phyloP scores from a whole-genome alignment of 2,888 invertebrate species.

The Bellardia bayeri region DNA sequence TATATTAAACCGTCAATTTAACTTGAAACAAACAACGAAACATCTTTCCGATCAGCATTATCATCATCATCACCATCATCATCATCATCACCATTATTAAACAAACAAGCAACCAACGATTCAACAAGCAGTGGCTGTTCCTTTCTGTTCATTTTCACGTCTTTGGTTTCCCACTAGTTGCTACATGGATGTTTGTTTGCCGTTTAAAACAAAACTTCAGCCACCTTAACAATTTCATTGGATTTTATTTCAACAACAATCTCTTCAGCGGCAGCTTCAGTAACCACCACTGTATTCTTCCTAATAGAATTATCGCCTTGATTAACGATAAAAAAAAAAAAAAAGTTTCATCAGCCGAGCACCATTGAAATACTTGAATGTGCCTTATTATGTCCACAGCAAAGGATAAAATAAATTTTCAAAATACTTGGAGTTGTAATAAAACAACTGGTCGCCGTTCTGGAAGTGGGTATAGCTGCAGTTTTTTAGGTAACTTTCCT shows the following conservation, averaged over 20 bases:
- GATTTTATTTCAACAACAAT: conserved; percentile 68
- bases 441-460: conserved; percentile 84
- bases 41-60: conserved; percentile 32
- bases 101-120: neutral
- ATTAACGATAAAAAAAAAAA: neutral
- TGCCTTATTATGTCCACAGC: conserved; percentile 76
- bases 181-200: conserved; percentile 67
- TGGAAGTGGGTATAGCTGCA: conserved; percentile 84
- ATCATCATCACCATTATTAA: neutral
- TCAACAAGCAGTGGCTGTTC: neutral
- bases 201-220: conserved; percentile 45
- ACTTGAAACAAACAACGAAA: conserved; percentile 24
- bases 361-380: conserved; percentile 50
- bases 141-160: conserved; percentile 5
- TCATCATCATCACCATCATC: conserved; percentile 11
- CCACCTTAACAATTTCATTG: conserved; percentile 35
- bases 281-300: neutral
- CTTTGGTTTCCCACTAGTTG: conserved; percentile 34
- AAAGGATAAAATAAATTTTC: conserved; percentile 82
- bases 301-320: conserved; percentile 30
- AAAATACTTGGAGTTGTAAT: conserved; percentile 83
- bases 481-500: conserved; percentile 82
- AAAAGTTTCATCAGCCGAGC: conserved; percentile 30
- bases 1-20: conserved; percentile 49
- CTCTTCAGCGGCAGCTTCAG: conserved; percentile 59